Evolutionary conservation across 2,888 invertebrate genomes (phyloP), one percentile per base, ranked within the genome.

Genomic region (Geophilus truncorum): DNA sequence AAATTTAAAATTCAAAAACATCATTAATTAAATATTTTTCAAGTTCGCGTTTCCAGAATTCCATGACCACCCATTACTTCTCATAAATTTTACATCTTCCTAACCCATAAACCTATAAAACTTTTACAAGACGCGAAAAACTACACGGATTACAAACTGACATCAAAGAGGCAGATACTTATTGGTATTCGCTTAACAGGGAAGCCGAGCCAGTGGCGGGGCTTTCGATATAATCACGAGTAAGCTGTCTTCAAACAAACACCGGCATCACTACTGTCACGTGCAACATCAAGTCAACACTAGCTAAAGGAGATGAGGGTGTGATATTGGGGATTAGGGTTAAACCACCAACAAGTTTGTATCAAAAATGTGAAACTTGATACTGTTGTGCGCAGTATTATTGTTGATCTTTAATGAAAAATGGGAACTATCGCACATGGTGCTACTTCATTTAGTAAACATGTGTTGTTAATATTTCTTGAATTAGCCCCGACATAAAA

Each of bases 221-320:
- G 70, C 70, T 70, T 70, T 70, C 25, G 70, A 70, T 10, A 25
- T 70, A 70, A 70, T 70, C 70, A n/a, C 70, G 28, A 28, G 70
- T 70, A 25, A 70, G 70, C 70, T n/a, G 23, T 23, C 70, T 70
- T 70, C 70, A 70, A 70, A 70, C 70, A 70, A n/a, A 70, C 70
- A 70, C 70, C 70, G 70, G n/a, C n/a, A n/a, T n/a, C n/a, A n/a
- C n/a, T n/a, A n/a, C n/a, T n/a, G n/a, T n/a, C 62, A 25, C 62
- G 10, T 15, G 25, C 23, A 28, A 15, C 28, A 28, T 15, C 70
- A 10, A 28, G 15, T 70, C 70, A n/a, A 70, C 9, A 25, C 18
- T 25, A 25, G 12, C 45, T 15, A 4, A 45, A 18, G 5, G 6
- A 45, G 5, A 9, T 4, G 45, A 15, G n/a, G 12, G 45, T 18